Evolutionary conservation across 2,113 vertebrate genomes (phyloP).

Genomic region (Chamaea fasciata): DNA sequence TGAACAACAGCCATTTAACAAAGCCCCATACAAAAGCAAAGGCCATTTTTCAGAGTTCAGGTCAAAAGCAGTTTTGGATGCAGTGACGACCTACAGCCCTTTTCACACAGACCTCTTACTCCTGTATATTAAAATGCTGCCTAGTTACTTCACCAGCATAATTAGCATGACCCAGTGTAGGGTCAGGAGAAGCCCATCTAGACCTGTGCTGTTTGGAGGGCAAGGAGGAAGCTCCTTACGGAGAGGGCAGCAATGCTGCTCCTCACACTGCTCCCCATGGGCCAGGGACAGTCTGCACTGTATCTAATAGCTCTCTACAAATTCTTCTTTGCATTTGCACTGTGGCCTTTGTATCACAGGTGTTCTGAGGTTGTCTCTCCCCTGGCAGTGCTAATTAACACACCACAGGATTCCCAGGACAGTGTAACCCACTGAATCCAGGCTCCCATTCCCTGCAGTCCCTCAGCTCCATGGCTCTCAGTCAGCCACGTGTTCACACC

Average conservation of each 20-base stretch:
- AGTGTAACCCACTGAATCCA: neutral
- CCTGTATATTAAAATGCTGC: neutral
- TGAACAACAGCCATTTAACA: neutral
- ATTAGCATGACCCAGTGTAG: rapidly evolving
- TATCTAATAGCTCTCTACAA: neutral
- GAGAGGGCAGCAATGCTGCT: neutral
- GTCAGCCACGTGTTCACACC: neutral
- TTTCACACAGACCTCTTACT: neutral
- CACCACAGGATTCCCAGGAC: neutral
- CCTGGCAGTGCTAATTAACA: neutral
- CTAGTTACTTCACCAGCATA: neutral
- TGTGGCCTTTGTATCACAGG: neutral
- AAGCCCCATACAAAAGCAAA: rapidly evolving
- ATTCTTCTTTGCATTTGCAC: neutral
- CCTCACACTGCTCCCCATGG: rapidly evolving
- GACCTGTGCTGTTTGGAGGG: neutral
- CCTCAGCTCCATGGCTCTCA: neutral
- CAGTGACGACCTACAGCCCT: neutral
- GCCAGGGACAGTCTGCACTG: neutral
- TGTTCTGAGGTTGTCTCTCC: neutral
- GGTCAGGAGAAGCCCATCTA: neutral
- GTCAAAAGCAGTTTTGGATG: neutral
- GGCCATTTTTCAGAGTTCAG: neutral
- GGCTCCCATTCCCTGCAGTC: neutral
- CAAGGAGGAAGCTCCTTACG: neutral